Evolutionary conservation across 2,113 vertebrate species (phyloP), one percentile per base, ranked within the genome.

Genomic region (Colinus virginianus): DNA sequence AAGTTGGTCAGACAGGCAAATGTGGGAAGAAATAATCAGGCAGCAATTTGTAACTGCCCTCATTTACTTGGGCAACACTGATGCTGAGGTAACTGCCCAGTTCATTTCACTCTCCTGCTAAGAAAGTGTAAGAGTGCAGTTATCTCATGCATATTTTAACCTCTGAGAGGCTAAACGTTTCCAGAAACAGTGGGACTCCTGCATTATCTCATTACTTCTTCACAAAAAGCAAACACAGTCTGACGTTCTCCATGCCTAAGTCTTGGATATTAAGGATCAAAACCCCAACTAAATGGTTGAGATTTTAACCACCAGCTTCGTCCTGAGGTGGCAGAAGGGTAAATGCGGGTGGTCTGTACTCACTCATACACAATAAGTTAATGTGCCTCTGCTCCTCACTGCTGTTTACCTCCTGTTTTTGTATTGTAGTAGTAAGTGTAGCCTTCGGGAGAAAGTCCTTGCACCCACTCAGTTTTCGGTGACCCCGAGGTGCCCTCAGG

Each of bases 401-500:
- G 69, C 45, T 45, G 92, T 91, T 87, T 97, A 98, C 98, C 98
- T 98, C 98, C 97, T 69, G 98, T 98, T 93, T 78, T 95, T 55
- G 96, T 97, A 79, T 98, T 97, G 55, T 98, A 98, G 84, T 98
- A 98, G 38, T 98, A 98, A 2, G 87, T 97, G 58, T 98, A 97
- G 83, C 98, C 98, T 51, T 98, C 98, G 0, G 98, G 95, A 51
- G 98, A 98, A 67, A 97, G 42, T 36, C 97, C 97, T 95, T 97
- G 97, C 67, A 98, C 96, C 98, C 98, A 98, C 78, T 97, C 94
- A 45, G 0, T 17, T 90, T 91, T 95, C 82, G 93, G 2, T 84
- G 55, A 40, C 77, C 95, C 66, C 55, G 91, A 87, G 89, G 80
- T 7, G 3, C 97, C 96, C 15, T 63, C 78, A 81, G 87, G 1